Base-by-base conservation (phyloP, 2,888 invertebrate species). In the Heteropelma amictum region DNA sequence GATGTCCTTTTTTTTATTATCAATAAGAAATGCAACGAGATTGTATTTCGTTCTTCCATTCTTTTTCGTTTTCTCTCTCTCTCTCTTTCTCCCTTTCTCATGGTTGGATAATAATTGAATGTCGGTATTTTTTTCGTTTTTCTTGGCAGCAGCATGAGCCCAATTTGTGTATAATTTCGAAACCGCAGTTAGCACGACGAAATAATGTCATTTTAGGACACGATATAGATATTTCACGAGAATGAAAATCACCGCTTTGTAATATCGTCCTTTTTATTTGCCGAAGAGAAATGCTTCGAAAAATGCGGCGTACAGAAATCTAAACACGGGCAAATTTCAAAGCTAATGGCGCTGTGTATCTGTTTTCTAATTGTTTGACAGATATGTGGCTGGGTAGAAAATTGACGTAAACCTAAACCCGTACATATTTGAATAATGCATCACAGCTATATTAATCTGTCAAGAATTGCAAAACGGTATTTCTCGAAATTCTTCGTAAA, bases 111-210 rank as follows among this genome's bases (percentile, higher is more conserved):
- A 63, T 28, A 40, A 30, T 7, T 53, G 12, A 30, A 8, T 6
- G 40, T 53, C 40, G 40, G 8, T 30, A 64, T 53, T 53, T 23
- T 47, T 35, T 47, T 35, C n/a, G 35, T 26, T 7, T 26, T 12
- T 30, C 40, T 42, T 42, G 53, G 40, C 64, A 53, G n/a, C 40
- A 14, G 12, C n/a, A n/a, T n/a, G n/a, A n/a, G n/a, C n/a, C n/a
- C n/a, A n/a, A n/a, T n/a, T n/a, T n/a, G n/a, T n/a, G n/a, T n/a
- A n/a, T n/a, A n/a, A n/a, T n/a, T n/a, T n/a, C n/a, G n/a, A n/a
- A n/a, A n/a, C n/a, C n/a, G n/a, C n/a, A n/a, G n/a, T n/a, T n/a
- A n/a, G n/a, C n/a, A n/a, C n/a, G 53, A 51, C 28, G 63, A 35
- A 35, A 35, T 30, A 38, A 51, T 28, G 40, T 53, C 28, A 51